Conservation (phyloP, 2,113 vertebrate genomes). For the sheep (Ovis aries) region ARS-UI_Ramb_v3.0 NC_056057.1:65158001-65158500, state of each 20-base stretch:
- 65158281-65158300: background rate
- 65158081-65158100: background rate
- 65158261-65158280: conserved; percentile 7
- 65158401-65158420: conserved; percentile 93
- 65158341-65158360: conserved; percentile 91
- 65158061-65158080: background rate
- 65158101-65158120: background rate
- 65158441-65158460: conserved; percentile 92
- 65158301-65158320: background rate
- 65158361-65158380: conserved; percentile 88
- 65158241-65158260: background rate
- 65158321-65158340: background rate
- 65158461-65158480: conserved; percentile 92
- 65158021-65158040: background rate
- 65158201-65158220: background rate
- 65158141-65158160: background rate
- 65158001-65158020: rapidly evolving
- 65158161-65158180: background rate
- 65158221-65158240: background rate
- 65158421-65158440: conserved; percentile 92
- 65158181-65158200: background rate
- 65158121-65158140: background rate
- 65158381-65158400: conserved; percentile 92
- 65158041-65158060: background rate
- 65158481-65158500: conserved; percentile 56